Percentiles rank a stretch among this genome's conserved stretches.
Evolutionary conservation across 2,888 invertebrate genomes (phyloP).

Genomic region (Scaptomyza caliginosa): DNA sequence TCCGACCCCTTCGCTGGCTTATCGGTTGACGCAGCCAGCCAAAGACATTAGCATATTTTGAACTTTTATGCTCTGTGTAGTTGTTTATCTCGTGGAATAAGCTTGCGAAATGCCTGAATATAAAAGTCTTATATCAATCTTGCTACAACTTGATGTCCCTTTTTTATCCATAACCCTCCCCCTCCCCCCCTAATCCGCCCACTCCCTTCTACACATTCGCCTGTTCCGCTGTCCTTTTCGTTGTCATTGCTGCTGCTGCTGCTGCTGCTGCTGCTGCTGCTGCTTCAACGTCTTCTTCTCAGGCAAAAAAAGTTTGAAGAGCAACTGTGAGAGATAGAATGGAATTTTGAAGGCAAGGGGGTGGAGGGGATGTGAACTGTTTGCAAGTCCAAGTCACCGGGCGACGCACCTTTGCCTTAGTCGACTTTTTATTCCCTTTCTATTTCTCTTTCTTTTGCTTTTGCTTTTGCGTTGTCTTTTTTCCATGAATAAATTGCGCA

Average conservation of each 20-base stretch:
- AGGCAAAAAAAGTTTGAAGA: slow-evolving; percentile 31
- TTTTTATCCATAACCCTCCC: slow-evolving; percentile 4
- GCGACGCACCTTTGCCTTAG: slow-evolving; percentile 63
- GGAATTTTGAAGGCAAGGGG: slow-evolving; percentile 5
- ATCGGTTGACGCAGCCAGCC: slow-evolving; percentile 47
- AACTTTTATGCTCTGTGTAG: slow-evolving; percentile 62
- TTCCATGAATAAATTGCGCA: slow-evolving; percentile 77
- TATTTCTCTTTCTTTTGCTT: slow-evolving; percentile 14
- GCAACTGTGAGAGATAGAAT: slow-evolving; percentile 9
- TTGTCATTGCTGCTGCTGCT: slow-evolving; percentile 35
- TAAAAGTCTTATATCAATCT: slow-evolving; percentile 79
- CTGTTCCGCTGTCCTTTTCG: slow-evolving; percentile 5
- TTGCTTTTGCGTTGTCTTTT: slow-evolving; percentile 21
- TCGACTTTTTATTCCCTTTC: slow-evolving; percentile 17
- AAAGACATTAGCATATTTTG: slow-evolving; percentile 75
- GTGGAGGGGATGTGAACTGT: slow-evolving; percentile 34
- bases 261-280: slow-evolving; percentile 10
- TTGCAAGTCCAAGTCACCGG: slow-evolving; percentile 56
- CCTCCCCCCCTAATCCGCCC: too few species aligned
- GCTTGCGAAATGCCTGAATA: slow-evolving; percentile 74
- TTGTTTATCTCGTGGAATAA: slow-evolving; percentile 69
- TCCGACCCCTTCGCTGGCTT: slow-evolving; percentile 19
- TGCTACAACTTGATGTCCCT: slow-evolving; percentile 65
- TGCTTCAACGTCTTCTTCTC: slow-evolving; percentile 5
- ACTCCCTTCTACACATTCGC: neutral